phyloP scores from a whole-genome alignment of 2,113 vertebrate species.

The Sylvietta virens region DNA sequence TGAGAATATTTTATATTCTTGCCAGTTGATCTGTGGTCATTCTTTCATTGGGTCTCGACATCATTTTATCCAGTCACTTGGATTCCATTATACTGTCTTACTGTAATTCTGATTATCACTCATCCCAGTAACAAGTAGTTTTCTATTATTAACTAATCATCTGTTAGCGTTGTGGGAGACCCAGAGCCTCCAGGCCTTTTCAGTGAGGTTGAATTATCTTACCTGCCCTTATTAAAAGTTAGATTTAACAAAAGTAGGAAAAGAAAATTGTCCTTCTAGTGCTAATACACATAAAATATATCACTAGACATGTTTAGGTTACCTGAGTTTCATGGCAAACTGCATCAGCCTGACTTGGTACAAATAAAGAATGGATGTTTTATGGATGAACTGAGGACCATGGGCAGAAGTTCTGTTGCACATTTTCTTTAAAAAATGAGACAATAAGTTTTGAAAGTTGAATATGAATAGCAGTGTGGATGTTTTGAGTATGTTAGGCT shows the following conservation, averaged over 20 bases:
- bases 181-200: constrained; percentile 26
- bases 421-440: neutral
- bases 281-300: neutral
- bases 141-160: constrained; percentile 64
- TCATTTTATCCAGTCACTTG: neutral
- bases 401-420: neutral
- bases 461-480: neutral
- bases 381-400: neutral
- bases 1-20: neutral
- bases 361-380: neutral
- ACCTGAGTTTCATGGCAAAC: neutral
- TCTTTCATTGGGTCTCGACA: neutral
- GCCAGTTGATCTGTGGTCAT: neutral
- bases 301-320: neutral
- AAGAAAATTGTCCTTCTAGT: neutral
- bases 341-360: neutral
- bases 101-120: constrained; percentile 57
- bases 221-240: constrained; percentile 46
- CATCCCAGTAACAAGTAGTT: constrained; percentile 24
- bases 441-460: neutral
- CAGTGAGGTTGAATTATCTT: constrained; percentile 52
- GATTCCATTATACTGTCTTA: constrained; percentile 18
- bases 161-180: constrained; percentile 10
- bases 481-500: neutral
- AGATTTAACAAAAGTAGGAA: neutral